These are phyloP conservation scores for Spinus olivaceus DNA, from an alignment of 2,797 vertebrate genomes.

Conservation along the genomic window DNA sequence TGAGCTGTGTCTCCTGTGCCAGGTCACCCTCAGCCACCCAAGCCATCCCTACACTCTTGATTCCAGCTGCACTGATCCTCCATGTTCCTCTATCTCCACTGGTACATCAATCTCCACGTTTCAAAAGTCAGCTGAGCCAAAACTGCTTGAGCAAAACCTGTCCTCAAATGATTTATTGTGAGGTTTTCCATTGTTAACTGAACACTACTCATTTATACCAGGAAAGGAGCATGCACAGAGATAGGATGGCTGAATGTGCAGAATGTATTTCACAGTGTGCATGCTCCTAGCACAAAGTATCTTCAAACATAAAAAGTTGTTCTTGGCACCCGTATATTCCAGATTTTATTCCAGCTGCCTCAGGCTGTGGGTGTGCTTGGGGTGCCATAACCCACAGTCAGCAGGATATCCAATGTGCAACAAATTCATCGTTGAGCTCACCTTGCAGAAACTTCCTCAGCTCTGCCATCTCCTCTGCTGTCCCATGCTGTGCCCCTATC, in stretches of 20 bases:
- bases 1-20: not conserved
- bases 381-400: not conserved
- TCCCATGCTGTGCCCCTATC: accelerated
- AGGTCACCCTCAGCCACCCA: accelerated
- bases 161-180: not conserved
- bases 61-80: not conserved
- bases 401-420: not conserved
- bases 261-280: not conserved
- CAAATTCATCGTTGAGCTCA: accelerated
- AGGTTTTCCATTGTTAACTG: not conserved
- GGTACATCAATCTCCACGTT: not conserved
- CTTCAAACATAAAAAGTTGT: not conserved
- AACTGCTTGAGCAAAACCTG: not conserved
- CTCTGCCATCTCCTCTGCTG: not conserved
- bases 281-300: not conserved
- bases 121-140: not conserved
- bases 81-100: not conserved
- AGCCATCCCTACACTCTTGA: not conserved
- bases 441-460: not conserved
- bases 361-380: not conserved
- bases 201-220: not conserved
- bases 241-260: not conserved
- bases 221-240: not conserved
- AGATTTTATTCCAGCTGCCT: not conserved
- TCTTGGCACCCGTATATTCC: not conserved